phyloP scores from a whole-genome alignment of 2,888 invertebrate genomes.

The Rhabditophanes sp. region DNA sequence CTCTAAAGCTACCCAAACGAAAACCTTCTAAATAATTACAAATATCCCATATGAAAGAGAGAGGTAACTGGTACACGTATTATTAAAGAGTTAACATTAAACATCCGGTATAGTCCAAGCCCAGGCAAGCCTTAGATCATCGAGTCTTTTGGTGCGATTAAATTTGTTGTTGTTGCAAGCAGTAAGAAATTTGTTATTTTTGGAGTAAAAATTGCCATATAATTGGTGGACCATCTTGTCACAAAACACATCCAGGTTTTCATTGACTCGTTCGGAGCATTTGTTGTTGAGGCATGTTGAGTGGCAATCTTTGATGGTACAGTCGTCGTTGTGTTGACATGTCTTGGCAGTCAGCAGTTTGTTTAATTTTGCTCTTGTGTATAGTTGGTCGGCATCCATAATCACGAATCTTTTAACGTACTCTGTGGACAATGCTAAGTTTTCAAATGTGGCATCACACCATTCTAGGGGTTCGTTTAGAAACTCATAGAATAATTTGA shows the following conservation, averaged over 20 bases:
- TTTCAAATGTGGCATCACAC: constrained; percentile 48
- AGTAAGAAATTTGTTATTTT: constrained; percentile 39
- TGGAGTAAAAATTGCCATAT: constrained; percentile 41
- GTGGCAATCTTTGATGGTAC: constrained; percentile 32
- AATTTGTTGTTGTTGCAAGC: constrained; percentile 24
- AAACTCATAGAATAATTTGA: constrained; percentile 43
- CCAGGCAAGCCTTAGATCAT: constrained; percentile 37
- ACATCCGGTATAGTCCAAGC: constrained; percentile 41
- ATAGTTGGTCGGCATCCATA: constrained; percentile 42
- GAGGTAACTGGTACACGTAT: no score
- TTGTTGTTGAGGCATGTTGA: constrained; percentile 15
- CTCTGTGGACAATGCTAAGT: constrained; percentile 25
- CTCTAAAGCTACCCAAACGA: no score
- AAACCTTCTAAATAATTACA: no score
- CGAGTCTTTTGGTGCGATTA: constrained; percentile 30
- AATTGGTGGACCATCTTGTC: constrained; percentile 37
- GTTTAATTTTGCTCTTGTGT: constrained; percentile 34
- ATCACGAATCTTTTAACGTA: constrained; percentile 41
- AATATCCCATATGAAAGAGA: no score
- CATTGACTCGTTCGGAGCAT: constrained; percentile 34
- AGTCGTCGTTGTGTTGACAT: constrained; percentile 36
- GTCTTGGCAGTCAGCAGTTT: constrained; percentile 20
- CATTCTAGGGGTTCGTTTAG: constrained; percentile 47
- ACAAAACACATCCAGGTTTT: constrained; percentile 44
- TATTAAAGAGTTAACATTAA: no score